Percentiles rank a stretch among this genome's conserved stretches.
These are phyloP conservation scores for Cromileptes altivelis DNA, from an alignment of 2,113 vertebrate species.

Conservation along the genomic window DNA sequence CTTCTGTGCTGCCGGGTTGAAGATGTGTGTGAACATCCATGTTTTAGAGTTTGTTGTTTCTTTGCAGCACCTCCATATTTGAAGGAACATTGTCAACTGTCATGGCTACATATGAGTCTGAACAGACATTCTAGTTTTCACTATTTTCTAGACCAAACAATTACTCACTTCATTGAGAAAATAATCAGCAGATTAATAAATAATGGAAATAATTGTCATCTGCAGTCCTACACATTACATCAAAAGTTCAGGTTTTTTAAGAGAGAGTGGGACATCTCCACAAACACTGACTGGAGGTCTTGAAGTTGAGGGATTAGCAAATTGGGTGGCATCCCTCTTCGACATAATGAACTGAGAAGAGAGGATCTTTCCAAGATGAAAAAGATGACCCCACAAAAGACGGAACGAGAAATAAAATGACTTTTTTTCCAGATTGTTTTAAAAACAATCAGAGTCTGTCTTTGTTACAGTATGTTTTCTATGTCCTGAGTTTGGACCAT, in stretches of 20 bases:
- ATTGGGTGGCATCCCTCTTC: neutral
- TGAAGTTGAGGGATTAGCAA: neutral
- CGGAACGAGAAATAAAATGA: neutral
- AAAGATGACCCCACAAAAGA: neutral
- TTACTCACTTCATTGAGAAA: too few species aligned
- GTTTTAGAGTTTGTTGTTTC: too few species aligned
- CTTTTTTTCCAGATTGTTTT: neutral
- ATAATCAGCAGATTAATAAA: too few species aligned
- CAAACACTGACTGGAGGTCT: too few species aligned
- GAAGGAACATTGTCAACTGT: too few species aligned
- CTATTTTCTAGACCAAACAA: neutral
- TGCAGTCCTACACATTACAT: neutral
- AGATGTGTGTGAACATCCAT: too few species aligned
- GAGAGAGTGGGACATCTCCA: too few species aligned
- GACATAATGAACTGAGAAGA: neutral
- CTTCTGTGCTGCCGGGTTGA: too few species aligned
- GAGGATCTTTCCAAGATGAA: neutral
- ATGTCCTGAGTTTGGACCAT: neutral
- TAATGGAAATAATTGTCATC: neutral
- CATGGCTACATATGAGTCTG: too few species aligned
- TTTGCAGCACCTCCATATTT: too few species aligned
- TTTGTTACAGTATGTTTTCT: neutral
- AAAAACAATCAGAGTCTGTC: neutral
- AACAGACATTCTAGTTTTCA: too few species aligned
- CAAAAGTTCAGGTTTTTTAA: too few species aligned